Base-by-base conservation (phyloP, 2,888 invertebrate genomes). In the Ceriagrion tenellum region DNA sequence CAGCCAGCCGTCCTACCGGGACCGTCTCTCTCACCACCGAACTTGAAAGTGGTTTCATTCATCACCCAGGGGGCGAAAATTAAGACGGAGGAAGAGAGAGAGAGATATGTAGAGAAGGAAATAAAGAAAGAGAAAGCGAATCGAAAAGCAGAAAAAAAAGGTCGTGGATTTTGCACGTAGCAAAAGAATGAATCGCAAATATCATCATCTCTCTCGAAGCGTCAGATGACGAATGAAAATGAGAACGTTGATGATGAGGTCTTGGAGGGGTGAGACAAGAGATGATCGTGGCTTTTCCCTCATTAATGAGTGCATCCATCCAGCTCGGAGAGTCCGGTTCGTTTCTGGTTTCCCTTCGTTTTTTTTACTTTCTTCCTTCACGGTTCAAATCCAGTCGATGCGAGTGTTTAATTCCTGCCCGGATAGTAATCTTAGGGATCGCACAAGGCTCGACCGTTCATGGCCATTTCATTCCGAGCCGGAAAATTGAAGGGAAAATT, bases 21-120 rank as follows among this genome's bases (percentile, higher is more conserved):
- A 4, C 8, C 47, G 4, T 47, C 47, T 47, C 47, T 47, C 47
- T 8, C 47, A 47, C 8, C 47, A 2, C 2, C 47, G 47, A 47
- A 2, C 55, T 55, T 55, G 89, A 89, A 89, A 89, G 89, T 89
- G 55, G 89, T 89, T 89, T 89, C 89, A 89, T 89, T 89, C 89
- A 89, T 89, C 89, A 89, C 55, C 55, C 89, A 55, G 55, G n/a
- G 55, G 89, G 47, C n/a, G 89, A 89, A 89, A n/a, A 89, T 89
- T 55, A 89, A 89, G 89, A 55, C 47, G 55, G 89, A 8, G n/a
- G n/a, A 55, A 55, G 3, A 20, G 89, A 20, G 47, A 47, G 47
- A 47, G 47, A 47, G n/a, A n/a, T n/a, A n/a, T n/a, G n/a, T 47
- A 8, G 47, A 47, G 2, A 47, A 47, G 8, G 47, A 47, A 47